Base-by-base conservation (phyloP, 2,888 invertebrate genomes). In the Julus scandinavius region DNA sequence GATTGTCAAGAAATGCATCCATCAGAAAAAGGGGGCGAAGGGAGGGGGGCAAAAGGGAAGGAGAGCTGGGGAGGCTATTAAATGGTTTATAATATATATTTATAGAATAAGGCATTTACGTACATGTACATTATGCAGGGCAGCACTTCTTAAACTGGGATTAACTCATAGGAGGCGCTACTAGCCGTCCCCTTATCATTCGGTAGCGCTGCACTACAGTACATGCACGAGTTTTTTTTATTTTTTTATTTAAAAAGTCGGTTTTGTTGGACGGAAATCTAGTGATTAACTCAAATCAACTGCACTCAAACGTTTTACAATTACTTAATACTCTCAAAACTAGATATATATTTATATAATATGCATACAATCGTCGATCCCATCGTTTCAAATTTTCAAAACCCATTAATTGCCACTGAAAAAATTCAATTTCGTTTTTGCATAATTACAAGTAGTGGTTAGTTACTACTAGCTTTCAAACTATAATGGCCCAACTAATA, bases 241-340 rank as follows among this genome's bases (percentile, higher is more conserved):
- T 6, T 85, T 49, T 85, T 40, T 85, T 85, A 45, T 45, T 50
- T 85, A 87, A 58, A 87, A 58, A 87, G 58, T 58, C 50, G 58
- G 58, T 87, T 87, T 87, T 87, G 54, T 58, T 87, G 87, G 87
- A 87, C 87, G 87, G 87, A 87, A 63, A 87, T 87, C 63, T 87
- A 87, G 45, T 80, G 45, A 87, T 85, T 85, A 85, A 45, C 85
- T 45, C 45, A 85, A 85, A 49, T 85, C 85, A 85, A 85, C 45
- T 85, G 45, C 50, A 85, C 85, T 49, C 85, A n/a, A 85, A 49
- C 29, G 20, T 49, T 85, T 85, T 29, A 49, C 85, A 45, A 50
- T 45, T 85, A 80, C 80, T 80, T 80, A 80, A 80, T 80, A 80
- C 80, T 80, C 80, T 80, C 80, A 80, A 80, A 80, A 80, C 80